Evolutionary conservation across 2,888 invertebrate species (phyloP).

Genomic region (Tolmerus cingulatus): DNA sequence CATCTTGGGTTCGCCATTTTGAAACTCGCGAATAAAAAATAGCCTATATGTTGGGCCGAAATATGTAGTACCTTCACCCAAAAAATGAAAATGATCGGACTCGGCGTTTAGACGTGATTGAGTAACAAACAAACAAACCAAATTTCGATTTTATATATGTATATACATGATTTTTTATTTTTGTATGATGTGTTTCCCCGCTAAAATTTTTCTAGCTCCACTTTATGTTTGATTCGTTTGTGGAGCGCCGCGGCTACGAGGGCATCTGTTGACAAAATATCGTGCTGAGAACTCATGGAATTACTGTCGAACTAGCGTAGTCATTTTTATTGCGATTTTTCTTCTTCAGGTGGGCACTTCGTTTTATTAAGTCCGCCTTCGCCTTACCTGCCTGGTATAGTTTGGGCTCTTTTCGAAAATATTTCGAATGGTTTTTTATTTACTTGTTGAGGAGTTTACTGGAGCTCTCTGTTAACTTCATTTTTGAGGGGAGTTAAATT

Average conservation of each 20-base stretch:
- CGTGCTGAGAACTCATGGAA: constrained; percentile 26
- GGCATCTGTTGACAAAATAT: constrained; percentile 1
- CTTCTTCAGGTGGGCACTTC: neutral
- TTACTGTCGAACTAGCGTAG: constrained; percentile 13
- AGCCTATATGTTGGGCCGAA: too few species aligned
- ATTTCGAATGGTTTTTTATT: neutral
- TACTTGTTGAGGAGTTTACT: too few species aligned
- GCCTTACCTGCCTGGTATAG: neutral
- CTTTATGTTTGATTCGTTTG: neutral
- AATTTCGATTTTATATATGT: too few species aligned
- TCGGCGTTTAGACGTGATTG: too few species aligned
- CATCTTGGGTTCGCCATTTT: too few species aligned
- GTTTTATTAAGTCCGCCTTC: neutral
- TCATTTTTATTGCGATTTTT: neutral
- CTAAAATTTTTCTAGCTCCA: neutral
- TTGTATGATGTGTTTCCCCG: neutral
- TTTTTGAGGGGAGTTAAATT: too few species aligned
- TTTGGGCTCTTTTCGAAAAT: neutral
- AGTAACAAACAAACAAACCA: too few species aligned
- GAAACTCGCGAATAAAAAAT: too few species aligned
- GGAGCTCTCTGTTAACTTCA: too few species aligned
- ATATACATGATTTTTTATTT: neutral
- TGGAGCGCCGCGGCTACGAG: neutral
- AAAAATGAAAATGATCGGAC: too few species aligned
- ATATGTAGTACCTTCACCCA: too few species aligned